phyloP scores from a whole-genome alignment of 2,888 invertebrate species.

The Eremobia ochroleuca region DNA sequence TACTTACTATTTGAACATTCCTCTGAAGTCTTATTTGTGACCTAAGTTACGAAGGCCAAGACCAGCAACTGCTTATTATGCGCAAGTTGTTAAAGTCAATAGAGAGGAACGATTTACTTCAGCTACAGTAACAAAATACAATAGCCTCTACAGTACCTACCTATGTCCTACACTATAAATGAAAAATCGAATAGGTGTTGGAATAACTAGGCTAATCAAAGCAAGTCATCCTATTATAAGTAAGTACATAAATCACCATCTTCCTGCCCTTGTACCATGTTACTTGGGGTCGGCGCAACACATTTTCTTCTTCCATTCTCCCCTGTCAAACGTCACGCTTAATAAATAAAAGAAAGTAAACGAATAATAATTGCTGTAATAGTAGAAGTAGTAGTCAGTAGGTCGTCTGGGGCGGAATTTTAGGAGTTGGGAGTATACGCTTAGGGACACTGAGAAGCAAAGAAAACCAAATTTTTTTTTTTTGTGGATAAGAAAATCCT shows the following conservation, averaged over 20 bases:
- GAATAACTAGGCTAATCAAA: background rate
- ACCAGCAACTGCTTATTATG: slow-evolving; percentile 10
- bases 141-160: background rate
- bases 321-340: too few relatives aligned
- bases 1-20: background rate
- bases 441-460: too few relatives aligned
- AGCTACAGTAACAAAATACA: slow-evolving; percentile 2
- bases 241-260: too few relatives aligned
- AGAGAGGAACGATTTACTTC: slow-evolving; percentile 21
- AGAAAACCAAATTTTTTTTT: too few relatives aligned
- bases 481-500: too few relatives aligned
- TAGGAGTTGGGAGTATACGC: too few relatives aligned
- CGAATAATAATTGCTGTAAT: too few relatives aligned
- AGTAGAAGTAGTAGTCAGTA: too few relatives aligned
- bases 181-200: background rate
- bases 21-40: background rate
- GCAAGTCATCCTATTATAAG: background rate
- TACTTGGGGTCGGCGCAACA: too few relatives aligned
- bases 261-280: background rate
- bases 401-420: too few relatives aligned
- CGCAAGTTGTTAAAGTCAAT: slow-evolving; percentile 17
- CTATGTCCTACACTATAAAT: background rate
- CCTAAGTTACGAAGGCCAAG: background rate
- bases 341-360: too few relatives aligned
- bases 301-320: too few relatives aligned